These are phyloP conservation scores for Pitangus sulphuratus DNA, from an alignment of 2,797 vertebrate genomes.

Conservation along the genomic window DNA sequence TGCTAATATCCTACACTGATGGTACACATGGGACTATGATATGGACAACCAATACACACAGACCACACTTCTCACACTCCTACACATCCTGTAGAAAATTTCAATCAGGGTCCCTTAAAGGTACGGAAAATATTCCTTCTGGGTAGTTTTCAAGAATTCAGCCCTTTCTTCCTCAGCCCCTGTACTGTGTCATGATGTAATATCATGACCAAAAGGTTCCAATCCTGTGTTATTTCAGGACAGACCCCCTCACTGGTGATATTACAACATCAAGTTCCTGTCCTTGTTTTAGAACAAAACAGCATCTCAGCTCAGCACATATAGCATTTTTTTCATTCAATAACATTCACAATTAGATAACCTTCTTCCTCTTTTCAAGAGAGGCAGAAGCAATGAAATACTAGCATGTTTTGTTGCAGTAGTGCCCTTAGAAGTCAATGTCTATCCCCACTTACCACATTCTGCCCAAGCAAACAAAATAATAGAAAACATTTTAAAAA, in stretches of 20 bases:
- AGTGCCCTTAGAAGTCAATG: background rate
- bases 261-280: background rate
- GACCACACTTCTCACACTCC: background rate
- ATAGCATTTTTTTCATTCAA: background rate
- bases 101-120: background rate
- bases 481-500: background rate
- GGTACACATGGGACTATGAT: background rate
- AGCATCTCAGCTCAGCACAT: background rate
- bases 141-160: background rate
- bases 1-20: background rate
- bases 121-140: background rate
- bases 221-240: background rate
- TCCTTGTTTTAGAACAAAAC: background rate
- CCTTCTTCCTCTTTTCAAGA: background rate
- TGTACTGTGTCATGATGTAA: background rate
- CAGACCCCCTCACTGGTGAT: fast-evolving
- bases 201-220: background rate
- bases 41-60: fast-evolving
- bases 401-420: background rate
- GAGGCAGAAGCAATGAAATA: background rate
- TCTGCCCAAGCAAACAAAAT: background rate
- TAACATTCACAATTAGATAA: background rate
- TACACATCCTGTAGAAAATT: background rate
- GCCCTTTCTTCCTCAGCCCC: background rate
- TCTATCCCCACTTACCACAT: background rate